These are phyloP conservation scores for Drosophila vallismaia DNA, from an alignment of 2,888 invertebrate species.

Conservation along the genomic window DNA sequence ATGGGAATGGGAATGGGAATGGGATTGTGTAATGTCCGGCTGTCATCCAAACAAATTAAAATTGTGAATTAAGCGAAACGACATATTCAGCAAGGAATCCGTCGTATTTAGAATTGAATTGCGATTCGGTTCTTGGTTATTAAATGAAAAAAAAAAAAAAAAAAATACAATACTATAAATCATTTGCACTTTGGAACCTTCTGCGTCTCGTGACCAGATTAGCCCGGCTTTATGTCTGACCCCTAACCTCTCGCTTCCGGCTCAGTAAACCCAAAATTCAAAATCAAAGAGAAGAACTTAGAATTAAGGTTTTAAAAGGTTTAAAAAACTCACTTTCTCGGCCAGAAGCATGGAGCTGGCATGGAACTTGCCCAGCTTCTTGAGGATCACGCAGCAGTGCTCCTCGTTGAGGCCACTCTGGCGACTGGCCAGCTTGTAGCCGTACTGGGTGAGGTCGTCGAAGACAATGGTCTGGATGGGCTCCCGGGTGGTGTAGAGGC, in stretches of 20 bases:
- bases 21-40: not conserved
- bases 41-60: not conserved
- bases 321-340: constrained; percentile 84
- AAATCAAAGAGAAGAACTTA: too few relatives aligned
- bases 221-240: not conserved
- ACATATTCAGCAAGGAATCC: not conserved
- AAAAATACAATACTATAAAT: not conserved
- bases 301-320: not conserved
- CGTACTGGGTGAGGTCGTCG: constrained; percentile 84
- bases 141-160: not conserved
- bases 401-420: constrained; percentile 85
- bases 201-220: constrained; percentile 1
- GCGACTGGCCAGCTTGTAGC: constrained; percentile 85
- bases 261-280: not conserved
- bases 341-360: constrained; percentile 85
- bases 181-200: not conserved
- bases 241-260: not conserved
- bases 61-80: not conserved
- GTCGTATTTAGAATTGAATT: not conserved
- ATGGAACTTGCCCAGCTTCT: constrained; percentile 85
- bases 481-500: constrained; percentile 78
- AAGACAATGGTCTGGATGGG: constrained; percentile 83
- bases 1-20: too few relatives aligned
- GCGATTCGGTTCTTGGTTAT: not conserved
- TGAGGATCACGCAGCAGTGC: constrained; percentile 85